phyloP scores from a whole-genome alignment of 2,113 vertebrate species.

The Poecile atricapillus region DNA sequence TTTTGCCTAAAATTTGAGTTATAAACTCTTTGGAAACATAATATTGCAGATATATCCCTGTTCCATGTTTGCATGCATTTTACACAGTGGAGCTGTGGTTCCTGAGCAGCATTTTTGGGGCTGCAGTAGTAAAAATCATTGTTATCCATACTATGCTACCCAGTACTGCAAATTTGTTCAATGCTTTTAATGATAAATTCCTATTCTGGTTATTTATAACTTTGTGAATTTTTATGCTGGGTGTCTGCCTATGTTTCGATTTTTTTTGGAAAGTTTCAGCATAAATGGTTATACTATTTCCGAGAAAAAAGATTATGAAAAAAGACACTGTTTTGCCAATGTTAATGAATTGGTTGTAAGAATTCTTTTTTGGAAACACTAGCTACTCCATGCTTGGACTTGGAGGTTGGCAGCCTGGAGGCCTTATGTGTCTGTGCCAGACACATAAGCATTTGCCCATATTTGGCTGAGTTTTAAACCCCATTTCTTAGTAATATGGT shows the following conservation, averaged over 20 bases:
- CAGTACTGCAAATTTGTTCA: background rate
- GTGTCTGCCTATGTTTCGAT: slow-evolving; percentile 47
- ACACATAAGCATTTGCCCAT: slow-evolving; percentile 44
- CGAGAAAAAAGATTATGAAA: slow-evolving; percentile 59
- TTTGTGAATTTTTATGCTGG: slow-evolving; percentile 26
- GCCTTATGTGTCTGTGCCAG: slow-evolving; percentile 20
- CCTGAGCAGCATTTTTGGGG: background rate
- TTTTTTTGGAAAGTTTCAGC: slow-evolving; percentile 43
- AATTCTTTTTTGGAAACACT: slow-evolving; percentile 37
- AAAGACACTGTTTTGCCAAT: slow-evolving; percentile 61
- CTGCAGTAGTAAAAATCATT: background rate
- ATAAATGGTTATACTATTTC: slow-evolving; percentile 44
- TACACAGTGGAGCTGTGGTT: background rate
- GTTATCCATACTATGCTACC: background rate
- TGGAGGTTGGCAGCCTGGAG: slow-evolving; percentile 33
- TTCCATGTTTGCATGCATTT: background rate
- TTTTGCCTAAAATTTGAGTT: background rate
- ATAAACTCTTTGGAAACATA: background rate
- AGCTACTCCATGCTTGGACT: slow-evolving; percentile 24
- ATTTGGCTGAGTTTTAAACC: slow-evolving; percentile 32
- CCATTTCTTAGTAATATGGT: slow-evolving; percentile 21
- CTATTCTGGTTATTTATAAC: slow-evolving; percentile 22
- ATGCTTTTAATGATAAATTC: slow-evolving; percentile 29
- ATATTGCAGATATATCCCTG: background rate
- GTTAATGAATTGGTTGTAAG: slow-evolving; percentile 57